These are phyloP conservation scores for Chromoteleia sp. DNA, from an alignment of 2,888 invertebrate species.

Conservation along the genomic window DNA sequence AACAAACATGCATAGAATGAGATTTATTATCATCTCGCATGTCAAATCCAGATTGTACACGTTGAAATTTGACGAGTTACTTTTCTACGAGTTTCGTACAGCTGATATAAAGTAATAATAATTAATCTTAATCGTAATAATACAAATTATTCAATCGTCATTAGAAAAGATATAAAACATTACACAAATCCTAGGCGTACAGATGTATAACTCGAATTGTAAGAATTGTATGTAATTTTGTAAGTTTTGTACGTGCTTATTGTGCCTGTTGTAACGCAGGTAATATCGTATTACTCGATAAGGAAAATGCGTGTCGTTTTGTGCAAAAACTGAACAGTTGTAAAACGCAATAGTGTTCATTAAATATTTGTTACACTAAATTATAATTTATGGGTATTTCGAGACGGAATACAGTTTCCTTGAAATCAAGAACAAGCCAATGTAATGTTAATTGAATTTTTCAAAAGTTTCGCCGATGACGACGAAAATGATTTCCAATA, in stretches of 20 bases:
- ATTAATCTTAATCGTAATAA: slow-evolving; percentile 3
- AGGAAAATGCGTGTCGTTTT: slow-evolving; percentile 48
- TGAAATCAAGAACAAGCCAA: background rate
- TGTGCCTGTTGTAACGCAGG: slow-evolving; percentile 50
- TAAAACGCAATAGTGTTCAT: slow-evolving; percentile 23
- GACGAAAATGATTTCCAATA: slow-evolving; percentile 23
- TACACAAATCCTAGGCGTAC: slow-evolving; percentile 34
- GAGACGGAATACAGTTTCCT: background rate
- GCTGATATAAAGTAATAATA: slow-evolving; percentile 27
- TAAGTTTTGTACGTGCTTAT: slow-evolving; percentile 66
- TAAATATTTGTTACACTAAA: slow-evolving; percentile 23
- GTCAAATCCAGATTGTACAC: slow-evolving; percentile 25
- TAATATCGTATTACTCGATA: slow-evolving; percentile 47
- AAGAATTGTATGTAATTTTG: slow-evolving; percentile 69
- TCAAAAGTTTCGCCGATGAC: slow-evolving; percentile 5
- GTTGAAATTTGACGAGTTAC: slow-evolving; percentile 33
- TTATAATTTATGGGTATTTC: slow-evolving; percentile 20
- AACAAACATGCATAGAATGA: background rate
- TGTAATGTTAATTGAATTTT: background rate
- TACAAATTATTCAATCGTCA: slow-evolving; percentile 25
- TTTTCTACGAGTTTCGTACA: slow-evolving; percentile 53
- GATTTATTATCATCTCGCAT: slow-evolving; percentile 1
- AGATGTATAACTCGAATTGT: slow-evolving; percentile 42
- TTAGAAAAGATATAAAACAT: slow-evolving; percentile 17
- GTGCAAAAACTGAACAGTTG: slow-evolving; percentile 36